Conservation (phyloP, 2,113 vertebrate genomes). For the Donacobius atricapilla region DNA sequence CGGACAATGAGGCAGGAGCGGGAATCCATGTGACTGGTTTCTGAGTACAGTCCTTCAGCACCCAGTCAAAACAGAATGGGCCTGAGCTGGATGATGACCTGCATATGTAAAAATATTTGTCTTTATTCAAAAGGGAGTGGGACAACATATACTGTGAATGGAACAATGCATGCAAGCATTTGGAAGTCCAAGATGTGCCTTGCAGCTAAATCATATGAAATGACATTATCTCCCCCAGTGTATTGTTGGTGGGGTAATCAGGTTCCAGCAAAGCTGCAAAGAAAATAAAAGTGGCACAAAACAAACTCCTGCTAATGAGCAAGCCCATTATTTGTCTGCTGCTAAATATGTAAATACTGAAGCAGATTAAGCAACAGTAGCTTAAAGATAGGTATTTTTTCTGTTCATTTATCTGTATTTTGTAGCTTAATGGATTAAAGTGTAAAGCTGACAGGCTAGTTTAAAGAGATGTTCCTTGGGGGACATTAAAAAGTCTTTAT, state of each 20-base stretch:
- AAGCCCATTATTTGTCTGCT: neutral
- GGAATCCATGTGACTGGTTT: slow-evolving; percentile 47
- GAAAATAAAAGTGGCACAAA: slow-evolving; percentile 29
- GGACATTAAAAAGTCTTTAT: slow-evolving; percentile 15
- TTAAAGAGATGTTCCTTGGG: neutral
- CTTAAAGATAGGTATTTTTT: neutral
- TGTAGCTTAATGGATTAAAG: neutral
- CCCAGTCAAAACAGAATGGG: slow-evolving; percentile 37
- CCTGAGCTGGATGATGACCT: slow-evolving; percentile 35
- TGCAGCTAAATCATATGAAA: slow-evolving; percentile 53
- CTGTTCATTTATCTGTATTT: neutral
- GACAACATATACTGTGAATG: slow-evolving; percentile 17
- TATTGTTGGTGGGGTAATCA: slow-evolving; percentile 3
- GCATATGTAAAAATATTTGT: slow-evolving; percentile 55
- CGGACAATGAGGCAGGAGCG: slow-evolving; percentile 15
- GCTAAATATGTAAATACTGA: slow-evolving; percentile 15
- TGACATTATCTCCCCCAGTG: neutral
- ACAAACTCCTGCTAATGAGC: neutral
- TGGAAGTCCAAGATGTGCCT: slow-evolving; percentile 43
- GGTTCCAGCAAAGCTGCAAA: neutral
- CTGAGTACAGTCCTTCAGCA: slow-evolving; percentile 46
- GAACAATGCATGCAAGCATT: slow-evolving; percentile 25
- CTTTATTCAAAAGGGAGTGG: slow-evolving; percentile 38
- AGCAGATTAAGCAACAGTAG: neutral
- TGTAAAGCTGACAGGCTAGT: neutral